Evolutionary conservation across 2,113 vertebrate species (phyloP), one percentile per base, ranked within the genome.

Genomic region (Nycticryphes semicollaris): DNA sequence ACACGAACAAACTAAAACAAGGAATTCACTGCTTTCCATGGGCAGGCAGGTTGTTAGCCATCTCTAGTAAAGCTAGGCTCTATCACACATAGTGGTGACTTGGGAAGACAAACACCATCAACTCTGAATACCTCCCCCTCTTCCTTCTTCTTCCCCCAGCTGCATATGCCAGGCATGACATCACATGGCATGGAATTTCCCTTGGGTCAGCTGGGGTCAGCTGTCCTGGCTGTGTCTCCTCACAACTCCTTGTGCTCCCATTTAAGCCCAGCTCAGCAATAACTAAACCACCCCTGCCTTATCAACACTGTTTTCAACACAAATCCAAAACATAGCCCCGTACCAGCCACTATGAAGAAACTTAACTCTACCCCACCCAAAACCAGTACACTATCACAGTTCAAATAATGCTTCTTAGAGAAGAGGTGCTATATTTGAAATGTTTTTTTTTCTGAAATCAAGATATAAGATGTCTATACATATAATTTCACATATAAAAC

Each of bases 71-170:
- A 60, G 22, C 35, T 31, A 50, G 43, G 59, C 14, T 66, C 13
- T 33, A 31, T 18, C 33, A 67, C 0, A 0, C 0, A 0, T 37
- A 70, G 35, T 0, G 0, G 37, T 31, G 9, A 60, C 24, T 47
- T 47, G 14, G 17, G 39, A 47, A 60, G 37, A 27, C 28, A 74
- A 80, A 47, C 0, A 0, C 1, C 33, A n/a, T 6, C 19, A 30
- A 30, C 23, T 30, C 22, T 1, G 0, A 66, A 21, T 1, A 0
- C 11, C 7, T 3, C 6, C 6, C 10, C 8, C 14, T 9, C 12
- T 27, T 14, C 30, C 9, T 57, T 2, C 35, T 70, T 7, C 14
- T 48, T 62, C 7, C 30, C 13, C 6, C 21, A 30, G 10, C 2
- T 41, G 41, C 56, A 25, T 8, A 17, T 4, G 3, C 41, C 57